These are phyloP conservation scores for Trilocha varians DNA, from an alignment of 2,888 invertebrate genomes.

Conservation along the genomic window DNA sequence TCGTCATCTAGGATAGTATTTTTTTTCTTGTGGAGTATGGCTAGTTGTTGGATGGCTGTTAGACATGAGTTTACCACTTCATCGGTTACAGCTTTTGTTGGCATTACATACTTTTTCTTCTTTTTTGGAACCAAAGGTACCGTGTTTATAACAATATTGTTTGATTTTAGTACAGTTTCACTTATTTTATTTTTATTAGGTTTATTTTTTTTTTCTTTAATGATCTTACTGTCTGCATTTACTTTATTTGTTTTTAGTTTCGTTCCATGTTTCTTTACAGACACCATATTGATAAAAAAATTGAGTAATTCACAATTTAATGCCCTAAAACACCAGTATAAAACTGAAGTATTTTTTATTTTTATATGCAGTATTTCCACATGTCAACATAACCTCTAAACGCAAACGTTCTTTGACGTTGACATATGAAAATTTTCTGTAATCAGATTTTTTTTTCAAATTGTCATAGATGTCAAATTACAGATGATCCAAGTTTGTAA, in stretches of 20 bases:
- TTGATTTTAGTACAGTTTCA: background rate
- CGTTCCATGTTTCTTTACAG: conserved; percentile 2
- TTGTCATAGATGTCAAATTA: too few species aligned
- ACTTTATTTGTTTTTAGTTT: conserved; percentile 3
- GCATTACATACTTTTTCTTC: conserved; percentile 42
- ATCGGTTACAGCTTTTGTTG: conserved; percentile 42
- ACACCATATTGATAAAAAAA: background rate
- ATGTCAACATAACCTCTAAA: conserved; percentile 1
- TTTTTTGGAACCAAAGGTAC: conserved; percentile 17
- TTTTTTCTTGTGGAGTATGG: conserved; percentile 37
- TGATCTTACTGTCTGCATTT: background rate
- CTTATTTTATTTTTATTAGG: background rate
- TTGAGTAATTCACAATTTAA: background rate
- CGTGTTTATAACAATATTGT: background rate
- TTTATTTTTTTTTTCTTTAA: conserved; percentile 8
- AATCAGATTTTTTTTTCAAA: too few species aligned
- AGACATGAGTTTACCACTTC: conserved; percentile 38
- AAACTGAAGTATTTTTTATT: background rate
- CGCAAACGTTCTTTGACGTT: too few species aligned
- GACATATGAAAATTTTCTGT: too few species aligned
- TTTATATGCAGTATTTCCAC: too few species aligned
- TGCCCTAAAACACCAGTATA: background rate
- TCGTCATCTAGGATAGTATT: conserved; percentile 72
- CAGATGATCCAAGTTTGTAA: too few species aligned
- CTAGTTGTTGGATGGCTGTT: conserved; percentile 39